These are phyloP conservation scores for Lucilia sericata DNA, from an alignment of 1,140 invertebrate species.

Conservation along the genomic window DNA sequence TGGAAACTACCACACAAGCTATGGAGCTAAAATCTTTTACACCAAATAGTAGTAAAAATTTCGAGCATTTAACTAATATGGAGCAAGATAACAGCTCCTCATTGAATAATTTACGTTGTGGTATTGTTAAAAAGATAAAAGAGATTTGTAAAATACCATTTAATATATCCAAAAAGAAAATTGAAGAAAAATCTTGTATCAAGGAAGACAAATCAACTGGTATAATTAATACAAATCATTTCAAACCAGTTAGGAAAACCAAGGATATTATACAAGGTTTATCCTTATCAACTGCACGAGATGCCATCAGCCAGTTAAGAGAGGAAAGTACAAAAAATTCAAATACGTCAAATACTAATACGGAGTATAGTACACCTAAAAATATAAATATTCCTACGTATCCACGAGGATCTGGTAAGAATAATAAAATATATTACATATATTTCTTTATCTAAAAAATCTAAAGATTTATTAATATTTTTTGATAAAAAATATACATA, in stretches of 20 bases:
- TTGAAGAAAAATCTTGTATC: background rate
- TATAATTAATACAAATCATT: background rate
- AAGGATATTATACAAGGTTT: background rate
- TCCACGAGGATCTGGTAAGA: slow-evolving; percentile 42
- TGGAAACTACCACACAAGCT: background rate
- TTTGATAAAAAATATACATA: too few species aligned
- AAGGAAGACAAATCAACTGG: background rate
- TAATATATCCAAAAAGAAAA: background rate
- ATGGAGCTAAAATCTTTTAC: background rate
- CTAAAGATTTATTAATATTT: too few species aligned
- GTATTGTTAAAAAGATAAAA: slow-evolving; percentile 48
- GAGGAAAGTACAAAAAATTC: background rate
- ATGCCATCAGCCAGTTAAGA: background rate
- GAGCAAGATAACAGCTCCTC: background rate
- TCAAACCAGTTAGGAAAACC: slow-evolving; percentile 41
- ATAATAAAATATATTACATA: background rate
- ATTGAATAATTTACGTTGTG: slow-evolving; percentile 6
- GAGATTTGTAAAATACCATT: slow-evolving; percentile 43
- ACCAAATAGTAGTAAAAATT: background rate
- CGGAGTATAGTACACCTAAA: slow-evolving; percentile 31
- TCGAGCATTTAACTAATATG: background rate
- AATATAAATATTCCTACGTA: slow-evolving; percentile 41
- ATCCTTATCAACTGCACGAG: background rate
- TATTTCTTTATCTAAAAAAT: too few species aligned
- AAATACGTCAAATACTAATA: background rate